Evolutionary conservation across 2,888 invertebrate species (phyloP).

Genomic region (Sycophila texana): DNA sequence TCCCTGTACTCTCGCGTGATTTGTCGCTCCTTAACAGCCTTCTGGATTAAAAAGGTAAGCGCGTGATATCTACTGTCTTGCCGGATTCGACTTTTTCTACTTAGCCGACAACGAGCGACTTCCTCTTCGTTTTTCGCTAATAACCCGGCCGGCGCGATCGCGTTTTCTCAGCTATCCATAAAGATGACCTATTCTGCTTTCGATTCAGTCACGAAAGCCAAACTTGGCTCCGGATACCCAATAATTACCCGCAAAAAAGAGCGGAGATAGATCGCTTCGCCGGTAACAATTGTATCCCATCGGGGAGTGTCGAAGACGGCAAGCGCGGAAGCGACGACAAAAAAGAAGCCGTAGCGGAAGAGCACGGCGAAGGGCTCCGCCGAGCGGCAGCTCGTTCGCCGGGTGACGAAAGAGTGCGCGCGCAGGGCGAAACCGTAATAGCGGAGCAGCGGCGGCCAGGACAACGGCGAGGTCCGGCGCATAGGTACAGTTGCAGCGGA

Average conservation of each 20-base stretch:
- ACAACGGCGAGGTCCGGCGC: constrained; percentile 5
- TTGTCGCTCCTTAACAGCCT: too few species aligned
- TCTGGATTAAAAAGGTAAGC: not conserved
- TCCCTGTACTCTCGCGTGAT: too few species aligned
- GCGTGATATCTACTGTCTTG: not conserved
- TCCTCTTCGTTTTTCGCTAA: not conserved
- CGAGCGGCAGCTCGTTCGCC: not conserved
- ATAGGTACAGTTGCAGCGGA: not conserved
- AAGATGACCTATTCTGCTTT: too few species aligned
- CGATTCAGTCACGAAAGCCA: too few species aligned
- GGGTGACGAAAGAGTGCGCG: constrained; percentile 23
- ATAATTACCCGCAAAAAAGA: not conserved
- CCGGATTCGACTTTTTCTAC: not conserved
- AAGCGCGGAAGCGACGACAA: not conserved
- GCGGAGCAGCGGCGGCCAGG: constrained; percentile 34
- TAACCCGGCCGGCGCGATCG: not conserved
- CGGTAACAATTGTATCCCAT: too few species aligned
- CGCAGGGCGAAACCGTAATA: constrained; percentile 48
- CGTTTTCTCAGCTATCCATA: not conserved
- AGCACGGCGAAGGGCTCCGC: not conserved
- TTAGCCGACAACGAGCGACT: not conserved
- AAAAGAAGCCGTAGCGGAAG: not conserved
- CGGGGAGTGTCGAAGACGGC: not conserved
- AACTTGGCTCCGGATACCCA: too few species aligned
- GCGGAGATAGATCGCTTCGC: not conserved